Conservation (phyloP, 2,888 invertebrate species). For the Spatulosminthurus flaviceps region DNA sequence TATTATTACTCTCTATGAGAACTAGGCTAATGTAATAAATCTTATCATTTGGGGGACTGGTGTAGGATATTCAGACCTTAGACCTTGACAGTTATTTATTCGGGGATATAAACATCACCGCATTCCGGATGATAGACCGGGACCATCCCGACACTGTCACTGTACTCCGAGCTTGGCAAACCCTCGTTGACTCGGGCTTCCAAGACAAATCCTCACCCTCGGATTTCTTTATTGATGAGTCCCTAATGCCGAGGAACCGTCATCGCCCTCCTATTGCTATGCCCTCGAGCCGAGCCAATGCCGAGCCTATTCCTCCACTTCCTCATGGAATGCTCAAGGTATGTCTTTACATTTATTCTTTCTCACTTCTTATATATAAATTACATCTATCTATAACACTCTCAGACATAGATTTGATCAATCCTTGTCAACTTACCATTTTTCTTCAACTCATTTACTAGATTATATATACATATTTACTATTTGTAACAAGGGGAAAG, state of each 20-base stretch:
- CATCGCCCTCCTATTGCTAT: conserved; percentile 37
- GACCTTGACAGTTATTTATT: conserved; percentile 93
- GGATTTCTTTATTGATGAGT: conserved; percentile 52
- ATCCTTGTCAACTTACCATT: too few relatives aligned
- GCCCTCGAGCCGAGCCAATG: neutral
- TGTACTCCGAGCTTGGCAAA: conserved; percentile 78
- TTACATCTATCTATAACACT: too few relatives aligned
- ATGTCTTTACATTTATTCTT: neutral
- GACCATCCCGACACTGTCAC: conserved; percentile 80
- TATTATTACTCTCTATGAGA: conserved; percentile 3
- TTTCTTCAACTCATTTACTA: too few relatives aligned
- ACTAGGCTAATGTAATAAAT: neutral
- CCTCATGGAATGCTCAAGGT: conserved; percentile 58
- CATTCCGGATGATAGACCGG: conserved; percentile 88
- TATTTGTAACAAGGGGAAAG: too few relatives aligned
- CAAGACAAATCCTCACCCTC: conserved; percentile 46
- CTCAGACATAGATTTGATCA: too few relatives aligned
- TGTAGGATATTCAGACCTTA: conserved; percentile 87
- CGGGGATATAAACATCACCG: conserved; percentile 94
- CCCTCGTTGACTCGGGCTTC: conserved; percentile 57
- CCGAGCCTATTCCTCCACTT: conserved; percentile 55
- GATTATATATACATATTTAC: too few relatives aligned
- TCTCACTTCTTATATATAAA: too few relatives aligned
- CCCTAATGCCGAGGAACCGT: conserved; percentile 40
- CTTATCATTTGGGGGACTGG: neutral